Base-by-base conservation (phyloP, 1,140 invertebrate genomes). In the Catajapyx aquilonaris region DNA sequence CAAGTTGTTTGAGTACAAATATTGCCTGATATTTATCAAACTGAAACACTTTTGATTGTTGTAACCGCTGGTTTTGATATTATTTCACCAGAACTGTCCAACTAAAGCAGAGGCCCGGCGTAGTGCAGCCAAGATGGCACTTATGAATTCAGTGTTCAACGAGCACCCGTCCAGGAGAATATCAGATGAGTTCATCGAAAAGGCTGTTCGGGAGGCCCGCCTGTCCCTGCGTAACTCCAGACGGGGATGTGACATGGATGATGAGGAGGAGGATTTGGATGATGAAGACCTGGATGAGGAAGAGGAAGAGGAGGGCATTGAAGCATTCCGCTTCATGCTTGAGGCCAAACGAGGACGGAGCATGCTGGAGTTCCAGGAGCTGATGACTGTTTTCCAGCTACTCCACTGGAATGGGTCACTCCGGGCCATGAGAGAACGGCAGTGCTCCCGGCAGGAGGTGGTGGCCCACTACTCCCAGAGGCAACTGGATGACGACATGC, bases 91-190 rank as follows among this genome's bases (percentile, higher is more conserved):
- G 71, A 90, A 90, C 55, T 91, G 86, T 53, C 80, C 83, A 10
- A 93, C 86, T 20, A 93, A 93, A 57, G 86, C 86, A 1, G 87
- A 93, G 55, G 88, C 87, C 1, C 63, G 86, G 25, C 67, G 86
- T 44, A 91, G 85, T 48, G 86, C 86, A 2, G 87, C 87, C 1
- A 91, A 93, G 64, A 91, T 94, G 38, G 87, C 87, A 4, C 64
- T 94, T 5, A 93, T 93, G 85, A 94, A 93, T 59, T 91, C 85
- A 4, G 85, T 94, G 2, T 93, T 93, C 55, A 94, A 93, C 53
- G 88, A 94, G 48, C 87, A 93, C 60, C 86, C 87, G 9, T 87
- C 84, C 0, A 61, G 88, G 48, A 73, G 81, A 45, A 93, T 94
- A 45, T 84, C 81, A 1, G 84, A 90, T 50, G 81, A 90, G 46